Base-by-base conservation (phyloP, 2,888 invertebrate species). In the Agrotis ipsilon region DNA sequence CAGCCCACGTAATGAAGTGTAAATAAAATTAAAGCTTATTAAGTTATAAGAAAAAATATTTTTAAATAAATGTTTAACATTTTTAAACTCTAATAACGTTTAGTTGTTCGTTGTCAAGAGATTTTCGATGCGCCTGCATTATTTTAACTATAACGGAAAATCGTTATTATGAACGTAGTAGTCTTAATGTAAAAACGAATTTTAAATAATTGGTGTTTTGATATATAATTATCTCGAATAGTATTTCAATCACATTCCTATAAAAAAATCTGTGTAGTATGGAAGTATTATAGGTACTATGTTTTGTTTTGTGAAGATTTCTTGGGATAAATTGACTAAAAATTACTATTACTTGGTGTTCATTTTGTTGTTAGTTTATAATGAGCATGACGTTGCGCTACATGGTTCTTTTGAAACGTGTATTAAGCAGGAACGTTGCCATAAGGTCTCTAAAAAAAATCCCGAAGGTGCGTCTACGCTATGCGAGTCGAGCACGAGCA, bases 201-300 rank as follows among this genome's bases (percentile, higher is more conserved):
- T 71, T 57, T 57, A 24, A 64, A 76, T 63, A 19, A 32, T 70
- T 32, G 49, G 14, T 43, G 32, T 57, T 18, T 65, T 64, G 43
- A 51, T 24, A 18, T 16, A 24, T 45, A 63, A 52, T 24, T 59
- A 7, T 64, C 54, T 65, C 62, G 45, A 60, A 75, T 64, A 67
- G 52, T 64, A 64, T 66, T 74, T n/a, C 27, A 68, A 64, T 48
- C 14, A 39, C 16, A 69, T 79, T 55, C 61, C 59, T 75, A 64
- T 49, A 55, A 75, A 69, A n/a, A 55, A 74, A 70, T 46, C 24
- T 46, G 24, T 48, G 7, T 54, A 54, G 9, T 72, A 73, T 24
- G 27, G 59, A 78, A 81, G 76, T 79, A 81, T 81, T 76, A 82
- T 81, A n/a, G n/a, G n/a, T n/a, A 84, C 43, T 45, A 24, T 81